phyloP scores from a whole-genome alignment of 2,888 invertebrate genomes.

The Watsonalla cultraria region DNA sequence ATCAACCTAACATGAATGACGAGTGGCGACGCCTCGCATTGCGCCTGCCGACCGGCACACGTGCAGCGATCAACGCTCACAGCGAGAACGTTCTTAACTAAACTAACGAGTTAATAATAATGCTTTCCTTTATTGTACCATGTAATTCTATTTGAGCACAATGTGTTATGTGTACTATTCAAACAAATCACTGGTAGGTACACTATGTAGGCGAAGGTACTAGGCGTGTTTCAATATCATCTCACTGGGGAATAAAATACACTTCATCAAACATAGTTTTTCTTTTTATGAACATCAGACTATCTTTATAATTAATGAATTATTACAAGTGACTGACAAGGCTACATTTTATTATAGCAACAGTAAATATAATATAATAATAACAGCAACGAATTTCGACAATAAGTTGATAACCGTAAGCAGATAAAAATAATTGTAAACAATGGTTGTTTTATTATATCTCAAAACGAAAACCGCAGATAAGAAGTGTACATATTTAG shows the following conservation, averaged over 20 bases:
- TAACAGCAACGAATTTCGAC: conserved; percentile 46
- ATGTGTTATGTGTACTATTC: conserved; percentile 15
- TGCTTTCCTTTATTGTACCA: conserved; percentile 39
- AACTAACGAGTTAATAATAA: conserved; percentile 48
- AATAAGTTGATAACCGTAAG: conserved; percentile 60
- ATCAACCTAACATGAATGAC: conserved; percentile 60
- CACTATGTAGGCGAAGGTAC: neutral
- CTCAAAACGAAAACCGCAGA: conserved; percentile 56
- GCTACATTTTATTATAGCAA: conserved; percentile 53
- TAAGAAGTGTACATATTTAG: conserved; percentile 50
- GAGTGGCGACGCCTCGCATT: conserved; percentile 53
- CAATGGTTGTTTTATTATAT: conserved; percentile 45
- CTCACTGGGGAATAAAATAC: neutral
- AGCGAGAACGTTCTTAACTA: conserved; percentile 44
- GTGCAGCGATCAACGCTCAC: conserved; percentile 46
- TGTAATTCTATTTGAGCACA: conserved; percentile 23
- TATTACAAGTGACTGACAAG: neutral
- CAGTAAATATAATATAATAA: conserved; percentile 26
- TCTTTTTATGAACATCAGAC: neutral
- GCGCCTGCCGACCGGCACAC: conserved; percentile 58
- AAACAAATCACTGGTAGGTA: conserved; percentile 12
- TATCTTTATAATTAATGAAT: neutral
- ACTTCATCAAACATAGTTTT: neutral
- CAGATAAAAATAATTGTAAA: conserved; percentile 71
- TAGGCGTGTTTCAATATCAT: neutral